Base-by-base conservation (phyloP, 2,113 vertebrate genomes). In the Donacobius atricapilla region DNA sequence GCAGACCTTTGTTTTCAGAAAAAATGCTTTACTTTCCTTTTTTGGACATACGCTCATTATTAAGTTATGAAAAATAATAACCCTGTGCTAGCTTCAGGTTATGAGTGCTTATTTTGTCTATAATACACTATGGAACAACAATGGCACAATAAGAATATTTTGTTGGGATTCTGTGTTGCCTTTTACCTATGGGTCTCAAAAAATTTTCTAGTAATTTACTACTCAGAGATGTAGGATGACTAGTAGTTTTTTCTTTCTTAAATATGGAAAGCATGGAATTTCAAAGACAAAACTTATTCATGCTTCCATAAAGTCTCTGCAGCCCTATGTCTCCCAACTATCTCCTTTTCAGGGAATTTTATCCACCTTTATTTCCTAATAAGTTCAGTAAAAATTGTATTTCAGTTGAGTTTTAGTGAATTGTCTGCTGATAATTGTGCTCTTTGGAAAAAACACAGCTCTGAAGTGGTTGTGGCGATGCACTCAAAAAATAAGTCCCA, bases 11-110 rank as follows among this genome's bases (percentile, higher is more conserved):
- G 15, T 85, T 93, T 77, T 63, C 11, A 63, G 2, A 39, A 86
- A 95, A 92, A 28, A 15, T 51, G 18, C 61, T 89, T 76, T 87
- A 15, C 15, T 91, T 96, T 53, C 40, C 69, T 89, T 65, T 96
- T 89, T 77, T 89, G 77, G 42, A 27, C 47, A 68, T 78, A 68
- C 64, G 57, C 4, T 93, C 16, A 48, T 90, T 92, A 92, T 93
- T 94, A 86, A 93, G 48, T 60, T 68, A 92, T 25, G 28, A 90
- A 89, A 93, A 88, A 93, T 70, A 94, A 50, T 75, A 85, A 83
- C 19, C 58, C 19, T 75, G 15, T 66, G 11, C 7, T 83, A 35
- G 8, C 20, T 94, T 76, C 37, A 73, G 31, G 51, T 95, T 92
- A 50, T 50, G 19, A 72, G n/a, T 14, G 3, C 3, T 91, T 84